These are phyloP conservation scores for Setophaga kirtlandii DNA, from an alignment of 2,113 vertebrate genomes.

Conservation along the genomic window DNA sequence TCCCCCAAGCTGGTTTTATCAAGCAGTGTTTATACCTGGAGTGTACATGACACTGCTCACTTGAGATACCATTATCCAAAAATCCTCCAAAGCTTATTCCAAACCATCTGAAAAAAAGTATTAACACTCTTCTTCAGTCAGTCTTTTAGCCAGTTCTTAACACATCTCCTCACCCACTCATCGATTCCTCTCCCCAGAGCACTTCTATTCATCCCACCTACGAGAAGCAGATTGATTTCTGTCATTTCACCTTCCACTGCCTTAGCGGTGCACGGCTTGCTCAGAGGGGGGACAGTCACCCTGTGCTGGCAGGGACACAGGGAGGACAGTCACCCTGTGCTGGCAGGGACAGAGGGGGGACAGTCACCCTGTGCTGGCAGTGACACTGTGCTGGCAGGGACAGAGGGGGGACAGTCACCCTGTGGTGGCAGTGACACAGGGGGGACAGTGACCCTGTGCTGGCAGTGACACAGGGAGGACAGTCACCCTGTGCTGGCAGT, in stretches of 20 bases:
- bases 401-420: neutral
- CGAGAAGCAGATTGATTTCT: conserved; percentile 4
- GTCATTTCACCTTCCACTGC: neutral
- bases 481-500: too few species aligned
- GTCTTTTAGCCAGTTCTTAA: neutral
- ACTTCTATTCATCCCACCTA: neutral
- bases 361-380: neutral
- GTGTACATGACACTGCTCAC: neutral
- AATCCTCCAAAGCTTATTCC: neutral
- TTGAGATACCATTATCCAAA: neutral
- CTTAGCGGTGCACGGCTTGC: neutral
- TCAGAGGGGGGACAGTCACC: neutral
- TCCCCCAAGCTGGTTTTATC: neutral
- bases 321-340: too few species aligned
- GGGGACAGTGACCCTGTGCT: too few species aligned
- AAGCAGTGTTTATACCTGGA: neutral
- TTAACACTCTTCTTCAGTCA: neutral
- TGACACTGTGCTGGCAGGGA: too few species aligned
- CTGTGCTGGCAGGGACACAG: neutral
- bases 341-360: neutral
- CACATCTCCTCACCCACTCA: neutral
- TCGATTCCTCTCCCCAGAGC: neutral
- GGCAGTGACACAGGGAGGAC: too few species aligned
- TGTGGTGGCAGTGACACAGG: neutral
- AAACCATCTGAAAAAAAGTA: neutral